Conservation (phyloP, 92 coral and sea anemone genomes). For the Chrysogorgia sp. region DNA sequence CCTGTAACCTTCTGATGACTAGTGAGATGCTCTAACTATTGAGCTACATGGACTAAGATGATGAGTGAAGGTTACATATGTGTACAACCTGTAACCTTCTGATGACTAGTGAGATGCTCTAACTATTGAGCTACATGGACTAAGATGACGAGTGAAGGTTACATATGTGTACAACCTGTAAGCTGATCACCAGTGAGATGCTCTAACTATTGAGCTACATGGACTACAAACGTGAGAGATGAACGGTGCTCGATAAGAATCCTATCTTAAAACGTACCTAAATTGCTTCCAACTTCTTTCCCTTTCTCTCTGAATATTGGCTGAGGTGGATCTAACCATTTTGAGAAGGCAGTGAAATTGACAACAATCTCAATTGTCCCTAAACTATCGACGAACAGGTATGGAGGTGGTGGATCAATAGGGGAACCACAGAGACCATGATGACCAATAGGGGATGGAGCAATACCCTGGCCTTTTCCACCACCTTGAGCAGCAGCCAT, state of each 20-base stretch:
- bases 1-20: too few relatives aligned
- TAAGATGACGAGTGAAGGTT: too few relatives aligned
- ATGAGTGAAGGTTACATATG: too few relatives aligned
- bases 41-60: too few relatives aligned
- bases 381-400: constrained; percentile 91
- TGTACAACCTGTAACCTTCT: too few relatives aligned
- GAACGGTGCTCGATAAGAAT: background rate
- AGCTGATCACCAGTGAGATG: too few relatives aligned
- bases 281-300: constrained; percentile 66
- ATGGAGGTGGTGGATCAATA: constrained; percentile 94
- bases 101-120: too few relatives aligned
- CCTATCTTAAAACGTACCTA: constrained; percentile 3
- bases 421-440: constrained; percentile 64
- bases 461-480: constrained; percentile 74
- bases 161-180: too few relatives aligned
- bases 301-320: constrained; percentile 82
- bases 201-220: too few relatives aligned
- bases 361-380: constrained; percentile 84
- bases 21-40: too few relatives aligned
- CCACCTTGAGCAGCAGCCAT: constrained; percentile 85
- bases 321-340: constrained; percentile 95
- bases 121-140: too few relatives aligned
- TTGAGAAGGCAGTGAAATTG: constrained; percentile 81
- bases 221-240: too few relatives aligned
- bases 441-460: constrained; percentile 79